These are phyloP conservation scores for Entelurus aequoreus DNA, from an alignment of 2,113 vertebrate genomes.

Conservation along the genomic window DNA sequence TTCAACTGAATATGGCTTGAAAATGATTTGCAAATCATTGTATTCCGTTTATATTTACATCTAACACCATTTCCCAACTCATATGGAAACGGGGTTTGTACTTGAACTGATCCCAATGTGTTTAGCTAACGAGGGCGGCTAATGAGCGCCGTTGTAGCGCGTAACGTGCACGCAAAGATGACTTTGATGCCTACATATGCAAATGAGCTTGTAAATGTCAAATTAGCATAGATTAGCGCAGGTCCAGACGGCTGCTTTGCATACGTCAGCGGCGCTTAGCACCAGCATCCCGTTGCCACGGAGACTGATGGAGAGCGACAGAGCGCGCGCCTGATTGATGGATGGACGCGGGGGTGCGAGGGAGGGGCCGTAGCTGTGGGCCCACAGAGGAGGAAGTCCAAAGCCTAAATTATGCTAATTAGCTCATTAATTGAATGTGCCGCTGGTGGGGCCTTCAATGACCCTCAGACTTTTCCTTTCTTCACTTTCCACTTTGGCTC, in stretches of 20 bases:
- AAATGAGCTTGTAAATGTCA: conserved; percentile 95
- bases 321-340: conserved; percentile 70
- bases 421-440: conserved; percentile 67
- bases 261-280: conserved; percentile 80
- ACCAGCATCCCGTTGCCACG: conserved; percentile 77
- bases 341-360: conserved; percentile 29
- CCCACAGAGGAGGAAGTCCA: conserved; percentile 65
- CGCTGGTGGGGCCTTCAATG: conserved; percentile 38
- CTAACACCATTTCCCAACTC: too few species aligned
- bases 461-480: conserved; percentile 30
- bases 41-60: too few species aligned
- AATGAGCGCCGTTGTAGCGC: too few species aligned
- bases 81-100: too few species aligned
- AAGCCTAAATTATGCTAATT: conserved; percentile 83
- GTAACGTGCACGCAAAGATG: conserved; percentile 33
- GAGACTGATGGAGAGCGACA: conserved; percentile 89
- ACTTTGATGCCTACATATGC: conserved; percentile 85
- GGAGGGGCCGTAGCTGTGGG: conserved; percentile 68
- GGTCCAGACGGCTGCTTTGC: conserved; percentile 83
- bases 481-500: background rate
- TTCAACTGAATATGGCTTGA: too few species aligned
- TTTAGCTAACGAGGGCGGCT: too few species aligned
- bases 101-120: too few species aligned
- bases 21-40: too few species aligned
- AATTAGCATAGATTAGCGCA: conserved; percentile 93